phyloP scores from a whole-genome alignment of 2,113 vertebrate species.

The Pachycephala philippinensis region DNA sequence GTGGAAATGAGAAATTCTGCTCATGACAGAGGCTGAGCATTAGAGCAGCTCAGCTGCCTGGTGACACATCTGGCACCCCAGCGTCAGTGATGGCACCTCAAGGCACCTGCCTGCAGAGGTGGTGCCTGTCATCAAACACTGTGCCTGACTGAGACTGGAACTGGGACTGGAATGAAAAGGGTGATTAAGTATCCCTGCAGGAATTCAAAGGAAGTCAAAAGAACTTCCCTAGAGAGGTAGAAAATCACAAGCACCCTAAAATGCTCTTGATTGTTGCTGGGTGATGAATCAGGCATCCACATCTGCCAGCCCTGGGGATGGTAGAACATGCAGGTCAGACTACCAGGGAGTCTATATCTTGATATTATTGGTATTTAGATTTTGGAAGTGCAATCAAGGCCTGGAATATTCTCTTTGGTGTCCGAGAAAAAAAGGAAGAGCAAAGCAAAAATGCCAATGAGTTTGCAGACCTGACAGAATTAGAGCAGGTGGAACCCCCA shows the following conservation, averaged over 20 bases:
- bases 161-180: background rate
- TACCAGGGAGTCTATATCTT: background rate
- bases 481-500: background rate
- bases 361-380: background rate
- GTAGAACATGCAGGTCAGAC: background rate
- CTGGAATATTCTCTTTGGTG: background rate
- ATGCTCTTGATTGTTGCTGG: rapidly evolving
- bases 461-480: background rate
- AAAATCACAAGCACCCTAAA: background rate
- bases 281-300: background rate
- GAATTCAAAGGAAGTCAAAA: background rate
- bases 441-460: background rate
- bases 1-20: background rate
- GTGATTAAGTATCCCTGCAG: background rate
- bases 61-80: background rate
- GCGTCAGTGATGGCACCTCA: background rate
- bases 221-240: background rate
- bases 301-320: background rate
- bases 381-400: background rate
- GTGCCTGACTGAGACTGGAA: background rate
- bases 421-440: background rate
- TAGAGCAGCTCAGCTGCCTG: background rate
- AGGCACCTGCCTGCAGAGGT: background rate
- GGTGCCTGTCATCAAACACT: background rate
- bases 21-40: background rate